Base-by-base conservation (phyloP, 2,797 vertebrate species). In the Heterohyrax brucei region DNA sequence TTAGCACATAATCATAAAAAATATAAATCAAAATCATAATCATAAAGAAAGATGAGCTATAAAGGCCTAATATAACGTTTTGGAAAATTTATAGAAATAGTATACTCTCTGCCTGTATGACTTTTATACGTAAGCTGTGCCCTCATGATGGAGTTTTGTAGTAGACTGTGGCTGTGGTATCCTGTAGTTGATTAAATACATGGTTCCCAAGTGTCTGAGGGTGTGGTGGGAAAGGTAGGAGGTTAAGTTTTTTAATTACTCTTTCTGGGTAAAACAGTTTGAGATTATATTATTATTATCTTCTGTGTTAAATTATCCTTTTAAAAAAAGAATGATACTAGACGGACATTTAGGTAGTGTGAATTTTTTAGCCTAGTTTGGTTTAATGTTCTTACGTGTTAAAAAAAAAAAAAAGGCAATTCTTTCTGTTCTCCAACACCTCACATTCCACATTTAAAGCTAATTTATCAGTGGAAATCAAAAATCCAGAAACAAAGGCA, bases 221-320 rank as follows among this genome's bases (percentile, higher is more conserved):
- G 3, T 78, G 9, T 39, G 21, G 13, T 7, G 84, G 46, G 6
- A 44, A 87, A 92, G 19, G 64, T 62, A 89, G 22, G 39, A 4
- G 33, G 13, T 30, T 56, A 33, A 44, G 28, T 56, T 64, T 91
- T 80, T 21, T 28, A 62, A 48, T 10, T 22, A 61, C 80, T 79
- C 50, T 86, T 91, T 86, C 44, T 68, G 87, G 21, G 73, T 61
- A 33, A 73, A 82, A 64, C 86, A 26, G 89, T 89, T 82, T 78
- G 61, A 72, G 50, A 33, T 16, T 53, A 64, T 44, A 30, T 39
- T 85, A 82, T 53, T 46, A 59, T 39, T 14, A 78, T 53, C 30
- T 93, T 86, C 24, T 81, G 61, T 48, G 10, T 85, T 78, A 82
- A 79, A 44, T 50, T 87, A 66, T 44, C n/a, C 78, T 59, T 72